A percentile compares a stretch with the other conserved stretches of the same genome.
Evolutionary conservation across 2,888 invertebrate genomes (phyloP).

Genomic region (Zaprionus obscuricornis): DNA sequence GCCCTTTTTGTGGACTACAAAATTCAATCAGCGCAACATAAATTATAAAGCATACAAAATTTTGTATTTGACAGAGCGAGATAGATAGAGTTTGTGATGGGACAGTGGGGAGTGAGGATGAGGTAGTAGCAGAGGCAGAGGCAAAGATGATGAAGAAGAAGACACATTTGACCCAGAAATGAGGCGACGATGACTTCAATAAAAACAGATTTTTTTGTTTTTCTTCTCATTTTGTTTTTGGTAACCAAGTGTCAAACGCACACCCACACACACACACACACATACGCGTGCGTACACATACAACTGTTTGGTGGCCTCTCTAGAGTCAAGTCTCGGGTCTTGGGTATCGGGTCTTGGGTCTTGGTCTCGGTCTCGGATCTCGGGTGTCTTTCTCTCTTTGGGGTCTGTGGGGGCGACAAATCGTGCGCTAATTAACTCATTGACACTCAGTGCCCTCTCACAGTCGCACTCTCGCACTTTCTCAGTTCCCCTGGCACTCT

Average conservation of each 20-base stretch:
- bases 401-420: slow-evolving; percentile 52
- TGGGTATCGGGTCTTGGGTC: background rate
- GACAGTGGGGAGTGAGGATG: background rate
- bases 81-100: slow-evolving; percentile 11
- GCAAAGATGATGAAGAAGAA: no score
- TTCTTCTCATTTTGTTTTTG: slow-evolving; percentile 13
- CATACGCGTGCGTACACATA: background rate
- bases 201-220: slow-evolving; percentile 56
- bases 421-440: slow-evolving; percentile 77
- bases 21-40: slow-evolving; percentile 70
- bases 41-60: slow-evolving; percentile 58
- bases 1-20: slow-evolving; percentile 61
- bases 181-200: slow-evolving; percentile 55
- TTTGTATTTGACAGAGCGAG: slow-evolving; percentile 6
- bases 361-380: slow-evolving; percentile 5
- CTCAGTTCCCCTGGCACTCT: slow-evolving; percentile 2
- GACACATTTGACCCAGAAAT: slow-evolving; percentile 64
- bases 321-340: background rate
- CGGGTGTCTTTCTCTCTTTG: background rate
- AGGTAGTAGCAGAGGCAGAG: no score
- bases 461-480: background rate
- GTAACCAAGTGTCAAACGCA: slow-evolving; percentile 38
- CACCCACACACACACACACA: slow-evolving; percentile 13
- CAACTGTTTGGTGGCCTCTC: slow-evolving; percentile 5
- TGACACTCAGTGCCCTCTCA: slow-evolving; percentile 70